Percentiles rank a stretch among this genome's conserved stretches.
These are phyloP conservation scores for Littorina saxatilis DNA, from an alignment of 1,140 invertebrate species.

Conservation along the genomic window DNA sequence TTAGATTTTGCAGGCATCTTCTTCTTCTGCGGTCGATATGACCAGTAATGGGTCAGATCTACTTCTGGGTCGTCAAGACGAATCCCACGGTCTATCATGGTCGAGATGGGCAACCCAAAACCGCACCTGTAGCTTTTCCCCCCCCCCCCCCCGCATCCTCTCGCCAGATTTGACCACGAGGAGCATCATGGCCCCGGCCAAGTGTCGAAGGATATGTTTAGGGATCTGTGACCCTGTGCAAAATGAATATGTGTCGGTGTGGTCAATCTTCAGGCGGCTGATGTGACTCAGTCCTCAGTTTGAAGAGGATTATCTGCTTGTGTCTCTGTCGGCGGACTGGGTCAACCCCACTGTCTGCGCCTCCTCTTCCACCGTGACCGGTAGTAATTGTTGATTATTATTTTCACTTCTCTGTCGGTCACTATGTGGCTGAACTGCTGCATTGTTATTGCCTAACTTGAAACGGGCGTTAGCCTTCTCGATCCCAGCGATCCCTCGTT, in stretches of 20 bases:
- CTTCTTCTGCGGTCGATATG: slow-evolving; percentile 21
- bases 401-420: slow-evolving; percentile 12
- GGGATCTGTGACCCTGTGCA: neutral
- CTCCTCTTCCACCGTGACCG: slow-evolving; percentile 18
- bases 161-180: neutral
- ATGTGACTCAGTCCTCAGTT: slow-evolving; percentile 17
- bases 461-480: neutral
- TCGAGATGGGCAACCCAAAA: neutral
- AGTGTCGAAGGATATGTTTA: neutral
- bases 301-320: slow-evolving; percentile 19
- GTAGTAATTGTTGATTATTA: neutral
- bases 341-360: slow-evolving; percentile 10
- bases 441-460: slow-evolving; percentile 14
- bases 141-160: no score
- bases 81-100: neutral
- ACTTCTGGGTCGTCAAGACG: neutral
- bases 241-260: slow-evolving; percentile 8
- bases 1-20: neutral
- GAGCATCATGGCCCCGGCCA: neutral
- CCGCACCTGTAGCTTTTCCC: neutral
- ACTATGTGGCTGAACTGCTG: slow-evolving; percentile 6
- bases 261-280: neutral
- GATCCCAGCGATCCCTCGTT: neutral
- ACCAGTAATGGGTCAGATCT: slow-evolving; percentile 1
- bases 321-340: neutral